phyloP scores from a whole-genome alignment of 2,888 invertebrate genomes.

The Pyrrhosoma nymphula region DNA sequence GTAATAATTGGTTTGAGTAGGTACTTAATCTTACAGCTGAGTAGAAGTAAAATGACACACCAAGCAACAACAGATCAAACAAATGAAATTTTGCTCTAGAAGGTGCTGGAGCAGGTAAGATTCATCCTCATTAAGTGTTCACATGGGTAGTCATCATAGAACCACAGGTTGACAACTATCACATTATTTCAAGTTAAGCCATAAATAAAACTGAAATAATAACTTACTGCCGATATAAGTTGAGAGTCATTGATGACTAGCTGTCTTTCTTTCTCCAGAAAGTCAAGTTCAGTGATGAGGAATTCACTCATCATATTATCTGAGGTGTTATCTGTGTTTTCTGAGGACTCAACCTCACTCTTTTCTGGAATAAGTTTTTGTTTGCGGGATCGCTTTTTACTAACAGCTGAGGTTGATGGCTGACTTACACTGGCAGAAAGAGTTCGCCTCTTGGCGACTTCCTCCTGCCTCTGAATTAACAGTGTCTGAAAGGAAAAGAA shows the following conservation, averaged over 20 bases:
- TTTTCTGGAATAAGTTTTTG: neutral
- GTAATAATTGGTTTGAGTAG: too few species aligned
- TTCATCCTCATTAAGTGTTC: too few species aligned
- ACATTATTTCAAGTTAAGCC: too few species aligned
- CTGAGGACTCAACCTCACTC: slow-evolving; percentile 75
- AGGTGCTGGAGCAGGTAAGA: too few species aligned
- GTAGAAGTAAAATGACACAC: too few species aligned
- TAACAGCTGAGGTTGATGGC: neutral
- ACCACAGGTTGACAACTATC: too few species aligned
- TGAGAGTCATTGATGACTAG: slow-evolving; percentile 67
- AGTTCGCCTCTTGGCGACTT: slow-evolving; percentile 33
- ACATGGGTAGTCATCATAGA: too few species aligned
- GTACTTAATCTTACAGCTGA: too few species aligned
- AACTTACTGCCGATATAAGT: slow-evolving; percentile 68
- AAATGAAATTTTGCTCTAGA: too few species aligned
- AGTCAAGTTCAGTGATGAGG: slow-evolving; percentile 77
- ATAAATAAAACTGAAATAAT: neutral
- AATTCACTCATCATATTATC: slow-evolving; percentile 80
- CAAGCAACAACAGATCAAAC: too few species aligned
- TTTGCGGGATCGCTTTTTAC: slow-evolving; percentile 1
- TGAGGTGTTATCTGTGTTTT: slow-evolving; percentile 78
- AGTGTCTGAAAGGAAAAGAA: slow-evolving; percentile 17
- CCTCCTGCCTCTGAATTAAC: slow-evolving; percentile 44
- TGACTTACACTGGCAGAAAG: neutral
- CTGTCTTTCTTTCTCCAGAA: slow-evolving; percentile 70